These are phyloP conservation scores for Drosophila nasuta DNA, from an alignment of 1,140 invertebrate species.

Conservation along the genomic window DNA sequence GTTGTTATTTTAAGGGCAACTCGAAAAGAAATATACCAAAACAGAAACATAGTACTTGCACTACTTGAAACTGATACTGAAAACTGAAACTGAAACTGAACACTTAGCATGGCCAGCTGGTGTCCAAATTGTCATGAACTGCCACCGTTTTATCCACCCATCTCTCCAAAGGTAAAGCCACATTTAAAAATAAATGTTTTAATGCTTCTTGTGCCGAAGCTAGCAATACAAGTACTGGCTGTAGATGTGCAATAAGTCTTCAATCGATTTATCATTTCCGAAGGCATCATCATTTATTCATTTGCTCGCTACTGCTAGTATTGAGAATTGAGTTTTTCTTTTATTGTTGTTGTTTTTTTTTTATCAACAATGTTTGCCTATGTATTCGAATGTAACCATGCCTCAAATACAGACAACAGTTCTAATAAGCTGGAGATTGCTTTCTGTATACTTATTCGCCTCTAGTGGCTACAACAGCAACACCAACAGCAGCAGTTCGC, in stretches of 20 bases:
- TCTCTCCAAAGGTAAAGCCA: slow-evolving; percentile 73
- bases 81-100: slow-evolving; percentile 9
- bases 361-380: slow-evolving; percentile 3
- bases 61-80: background rate
- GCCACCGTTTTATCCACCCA: slow-evolving; percentile 75
- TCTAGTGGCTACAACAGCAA: background rate
- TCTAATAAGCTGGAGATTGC: slow-evolving; percentile 8
- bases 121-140: slow-evolving; percentile 82
- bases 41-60: slow-evolving; percentile 1
- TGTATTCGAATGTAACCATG: background rate
- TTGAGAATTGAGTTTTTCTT: background rate
- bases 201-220: slow-evolving; percentile 17
- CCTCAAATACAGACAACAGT: background rate
- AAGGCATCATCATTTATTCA: slow-evolving; percentile 21
- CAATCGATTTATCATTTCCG: slow-evolving; percentile 42
- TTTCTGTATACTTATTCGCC: slow-evolving; percentile 16
- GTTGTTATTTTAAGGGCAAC: slow-evolving; percentile 48
- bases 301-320: background rate
- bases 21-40: slow-evolving; percentile 33
- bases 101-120: slow-evolving; percentile 78
- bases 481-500: slow-evolving; percentile 30
- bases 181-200: slow-evolving; percentile 22
- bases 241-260: slow-evolving; percentile 32
- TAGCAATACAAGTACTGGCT: slow-evolving; percentile 38
- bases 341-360: too few species aligned